These are phyloP conservation scores for Fukomys damarensis DNA, from an alignment of 2,113 vertebrate species.

Conservation along the genomic window DNA sequence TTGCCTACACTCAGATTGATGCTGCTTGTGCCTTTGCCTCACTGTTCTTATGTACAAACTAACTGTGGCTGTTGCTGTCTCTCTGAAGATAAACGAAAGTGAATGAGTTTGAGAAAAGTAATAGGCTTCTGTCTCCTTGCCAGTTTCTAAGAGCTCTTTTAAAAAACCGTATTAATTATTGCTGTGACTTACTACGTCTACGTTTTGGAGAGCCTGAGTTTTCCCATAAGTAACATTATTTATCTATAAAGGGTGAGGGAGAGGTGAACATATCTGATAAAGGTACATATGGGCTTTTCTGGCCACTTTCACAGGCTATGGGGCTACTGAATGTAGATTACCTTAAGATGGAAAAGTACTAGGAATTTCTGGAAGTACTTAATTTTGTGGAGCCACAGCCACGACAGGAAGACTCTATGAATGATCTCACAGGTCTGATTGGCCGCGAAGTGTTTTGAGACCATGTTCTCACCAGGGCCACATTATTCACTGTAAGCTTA, in stretches of 20 bases:
- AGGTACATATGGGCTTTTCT: background rate
- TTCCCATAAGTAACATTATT: background rate
- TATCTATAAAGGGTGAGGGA: background rate
- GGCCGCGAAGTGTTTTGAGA: conserved; percentile 18
- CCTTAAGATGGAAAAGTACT: background rate
- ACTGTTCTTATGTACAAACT: conserved; percentile 69
- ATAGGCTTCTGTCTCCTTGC: background rate
- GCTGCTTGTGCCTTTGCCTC: conserved; percentile 86
- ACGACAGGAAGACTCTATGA: background rate
- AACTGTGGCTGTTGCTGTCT: conserved; percentile 77
- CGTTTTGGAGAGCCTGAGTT: conserved; percentile 40
- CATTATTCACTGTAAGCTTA: background rate
- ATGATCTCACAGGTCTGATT: background rate
- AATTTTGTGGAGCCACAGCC: background rate
- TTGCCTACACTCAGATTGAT: conserved; percentile 76
- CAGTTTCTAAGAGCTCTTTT: conserved; percentile 11
- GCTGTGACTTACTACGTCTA: background rate
- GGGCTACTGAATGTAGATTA: background rate
- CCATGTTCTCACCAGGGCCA: background rate
- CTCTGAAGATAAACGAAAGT: conserved; percentile 6
- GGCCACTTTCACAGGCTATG: background rate
- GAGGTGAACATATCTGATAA: background rate
- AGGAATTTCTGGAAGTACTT: conserved; percentile 18
- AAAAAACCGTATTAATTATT: background rate
- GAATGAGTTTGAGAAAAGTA: background rate